Evolutionary conservation across 2,113 vertebrate genomes (phyloP), one percentile per base, ranked within the genome.

Genomic region (Steatornis caripensis): DNA sequence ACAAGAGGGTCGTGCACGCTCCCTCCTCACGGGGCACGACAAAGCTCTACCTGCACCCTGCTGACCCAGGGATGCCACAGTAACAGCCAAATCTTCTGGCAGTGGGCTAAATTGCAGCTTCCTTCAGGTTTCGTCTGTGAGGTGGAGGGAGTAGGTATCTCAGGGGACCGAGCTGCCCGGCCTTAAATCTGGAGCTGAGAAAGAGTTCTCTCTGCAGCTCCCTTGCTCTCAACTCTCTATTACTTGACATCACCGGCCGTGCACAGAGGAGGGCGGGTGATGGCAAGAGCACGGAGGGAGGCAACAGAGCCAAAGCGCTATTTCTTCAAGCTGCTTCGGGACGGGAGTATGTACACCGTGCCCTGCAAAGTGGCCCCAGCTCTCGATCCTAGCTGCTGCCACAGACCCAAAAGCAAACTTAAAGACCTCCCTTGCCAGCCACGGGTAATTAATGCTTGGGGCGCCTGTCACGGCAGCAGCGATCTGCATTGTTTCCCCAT

Each of bases 301-400:
- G 29, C 43, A 32, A 7, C 61, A 1, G 0, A 93, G 78, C 60
- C 82, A 32, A 82, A 82, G 41, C 46, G 22, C 69, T 78, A 7
- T 32, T 75, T 95, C 74, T 58, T 45, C 65, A 66, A 46, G 88
- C 2, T 0, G 37, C 26, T 92, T 57, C 30, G 51, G 58, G 43
- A 32, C 5, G 1, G 74, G 49, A 89, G 46, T 21, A 36, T 0
- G 0, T 15, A 64, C 54, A 8, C n/a, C 0, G 0, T 58, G 46
- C 41, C n/a, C 74, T 58, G 46, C 41, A 41, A 45, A 90, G 51
- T 2, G 4, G 49, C 37, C 69, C 8, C 65, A 36, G 60, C 18
- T 49, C 46, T 49, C 3, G 0, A 26, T 36, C 60, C 1, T 3
- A 61, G 64, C 24, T 4, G 11, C 74, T 48, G 41, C 46, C 37